Percentiles rank a stretch among this genome's conserved stretches.
These are phyloP conservation scores for Choreutis nemorana DNA, from an alignment of 2,888 invertebrate species.

Conservation along the genomic window DNA sequence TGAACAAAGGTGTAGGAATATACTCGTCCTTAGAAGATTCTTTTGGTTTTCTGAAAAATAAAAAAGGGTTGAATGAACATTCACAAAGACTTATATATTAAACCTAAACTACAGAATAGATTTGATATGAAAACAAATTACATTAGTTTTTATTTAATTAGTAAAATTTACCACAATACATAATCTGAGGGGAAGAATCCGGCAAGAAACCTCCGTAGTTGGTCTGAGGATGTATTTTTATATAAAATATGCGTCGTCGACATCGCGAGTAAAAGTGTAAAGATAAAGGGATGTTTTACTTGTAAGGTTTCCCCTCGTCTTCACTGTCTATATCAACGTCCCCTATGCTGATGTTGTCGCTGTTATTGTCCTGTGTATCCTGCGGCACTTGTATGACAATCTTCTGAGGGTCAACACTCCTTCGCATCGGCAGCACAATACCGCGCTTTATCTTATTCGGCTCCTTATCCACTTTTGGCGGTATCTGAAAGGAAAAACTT, in stretches of 20 bases:
- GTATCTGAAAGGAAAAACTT: no score
- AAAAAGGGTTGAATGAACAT: no score
- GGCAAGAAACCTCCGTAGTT: no score
- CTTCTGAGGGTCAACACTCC: slow-evolving; percentile 39
- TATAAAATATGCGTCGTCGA: no score
- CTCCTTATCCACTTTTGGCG: slow-evolving; percentile 42
- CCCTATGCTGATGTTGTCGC: slow-evolving; percentile 32
- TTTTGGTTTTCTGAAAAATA: slow-evolving; percentile 5
- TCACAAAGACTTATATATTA: no score
- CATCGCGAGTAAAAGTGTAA: not conserved
- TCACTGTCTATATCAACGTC: slow-evolving; percentile 40
- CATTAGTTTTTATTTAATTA: no score
- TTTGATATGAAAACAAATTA: no score
- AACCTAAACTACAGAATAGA: no score
- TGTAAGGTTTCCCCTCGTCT: slow-evolving; percentile 28
- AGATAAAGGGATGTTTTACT: slow-evolving; percentile 20
- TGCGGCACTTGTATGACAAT: slow-evolving; percentile 48
- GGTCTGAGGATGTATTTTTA: no score
- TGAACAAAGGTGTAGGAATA: slow-evolving; percentile 30
- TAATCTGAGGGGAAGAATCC: no score
- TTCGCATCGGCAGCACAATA: slow-evolving; percentile 47
- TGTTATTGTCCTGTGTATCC: slow-evolving; percentile 15
- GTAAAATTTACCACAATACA: no score
- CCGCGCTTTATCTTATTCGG: slow-evolving; percentile 41
- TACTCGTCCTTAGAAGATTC: slow-evolving; percentile 35